Evolutionary conservation across 2,113 vertebrate genomes (phyloP).

Genomic region (Ammospiza nelsoni): DNA sequence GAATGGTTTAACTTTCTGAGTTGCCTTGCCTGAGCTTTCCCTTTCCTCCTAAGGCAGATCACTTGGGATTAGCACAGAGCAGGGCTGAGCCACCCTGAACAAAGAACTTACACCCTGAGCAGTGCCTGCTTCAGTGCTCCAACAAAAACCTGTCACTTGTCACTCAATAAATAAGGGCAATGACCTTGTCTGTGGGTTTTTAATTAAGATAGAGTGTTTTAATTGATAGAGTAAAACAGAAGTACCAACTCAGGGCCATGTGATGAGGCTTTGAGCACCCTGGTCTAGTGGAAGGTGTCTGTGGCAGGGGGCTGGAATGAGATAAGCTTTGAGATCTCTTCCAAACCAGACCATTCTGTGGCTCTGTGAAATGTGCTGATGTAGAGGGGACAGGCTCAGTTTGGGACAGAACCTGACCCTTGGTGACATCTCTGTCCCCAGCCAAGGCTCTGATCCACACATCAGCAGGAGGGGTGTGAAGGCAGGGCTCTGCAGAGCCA

Average conservation of each 20-base stretch:
- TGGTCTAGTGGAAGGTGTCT: not conserved
- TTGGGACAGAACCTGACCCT: not conserved
- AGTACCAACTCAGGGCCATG: not conserved
- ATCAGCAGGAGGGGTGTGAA: accelerated
- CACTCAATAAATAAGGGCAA: not conserved
- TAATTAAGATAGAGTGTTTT: not conserved
- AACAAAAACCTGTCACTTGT: not conserved
- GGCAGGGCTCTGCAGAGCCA: not conserved
- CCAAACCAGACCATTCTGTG: not conserved
- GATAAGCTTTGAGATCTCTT: not conserved
- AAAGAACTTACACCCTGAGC: not conserved
- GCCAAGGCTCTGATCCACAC: not conserved
- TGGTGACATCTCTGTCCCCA: not conserved
- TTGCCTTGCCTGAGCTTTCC: not conserved
- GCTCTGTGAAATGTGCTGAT: not conserved
- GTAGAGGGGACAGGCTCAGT: not conserved
- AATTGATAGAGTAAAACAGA: not conserved
- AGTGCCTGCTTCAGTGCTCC: not conserved
- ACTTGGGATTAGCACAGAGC: not conserved
- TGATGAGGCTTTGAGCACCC: not conserved
- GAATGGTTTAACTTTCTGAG: not conserved
- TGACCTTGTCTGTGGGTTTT: not conserved
- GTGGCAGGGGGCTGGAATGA: not conserved
- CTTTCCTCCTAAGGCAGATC: not conserved
- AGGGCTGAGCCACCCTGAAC: not conserved